Conservation (phyloP, 1,140 invertebrate genomes). For the Samia ricini region DNA sequence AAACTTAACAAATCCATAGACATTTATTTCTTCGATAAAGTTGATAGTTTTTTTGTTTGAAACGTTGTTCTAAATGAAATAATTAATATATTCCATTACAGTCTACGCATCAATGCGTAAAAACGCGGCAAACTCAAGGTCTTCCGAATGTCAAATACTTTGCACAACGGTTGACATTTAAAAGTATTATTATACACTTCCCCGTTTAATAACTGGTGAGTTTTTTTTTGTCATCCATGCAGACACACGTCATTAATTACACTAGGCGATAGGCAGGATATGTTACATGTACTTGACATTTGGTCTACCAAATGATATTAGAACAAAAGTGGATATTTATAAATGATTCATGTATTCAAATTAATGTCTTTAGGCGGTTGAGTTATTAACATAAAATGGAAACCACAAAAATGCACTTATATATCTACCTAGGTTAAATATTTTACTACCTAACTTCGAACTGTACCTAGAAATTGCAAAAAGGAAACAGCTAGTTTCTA, state of each 20-base stretch:
- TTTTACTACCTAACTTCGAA: neutral
- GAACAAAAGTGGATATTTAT: neutral
- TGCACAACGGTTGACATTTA: neutral
- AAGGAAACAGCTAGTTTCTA: too few species aligned
- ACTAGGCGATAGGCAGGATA: neutral
- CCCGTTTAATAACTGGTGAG: neutral
- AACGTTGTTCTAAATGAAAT: neutral
- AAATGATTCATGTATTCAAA: neutral
- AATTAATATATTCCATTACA: neutral
- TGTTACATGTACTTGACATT: neutral
- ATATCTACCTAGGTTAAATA: neutral
- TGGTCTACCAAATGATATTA: too few species aligned
- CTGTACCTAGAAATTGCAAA: neutral
- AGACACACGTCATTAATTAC: neutral
- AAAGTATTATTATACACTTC: neutral
- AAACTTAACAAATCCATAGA: too few species aligned
- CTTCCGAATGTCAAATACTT: constrained; percentile 3
- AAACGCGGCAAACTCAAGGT: constrained; percentile 2
- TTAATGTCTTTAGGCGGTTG: neutral
- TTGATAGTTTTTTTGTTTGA: neutral
- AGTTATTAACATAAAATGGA: neutral
- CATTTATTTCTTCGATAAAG: neutral
- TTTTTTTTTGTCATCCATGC: neutral
- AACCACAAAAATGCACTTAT: neutral
- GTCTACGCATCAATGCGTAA: constrained; percentile 5